These are phyloP conservation scores for Sphaeridia pumilis DNA, from an alignment of 2,888 invertebrate species.

Conservation along the genomic window DNA sequence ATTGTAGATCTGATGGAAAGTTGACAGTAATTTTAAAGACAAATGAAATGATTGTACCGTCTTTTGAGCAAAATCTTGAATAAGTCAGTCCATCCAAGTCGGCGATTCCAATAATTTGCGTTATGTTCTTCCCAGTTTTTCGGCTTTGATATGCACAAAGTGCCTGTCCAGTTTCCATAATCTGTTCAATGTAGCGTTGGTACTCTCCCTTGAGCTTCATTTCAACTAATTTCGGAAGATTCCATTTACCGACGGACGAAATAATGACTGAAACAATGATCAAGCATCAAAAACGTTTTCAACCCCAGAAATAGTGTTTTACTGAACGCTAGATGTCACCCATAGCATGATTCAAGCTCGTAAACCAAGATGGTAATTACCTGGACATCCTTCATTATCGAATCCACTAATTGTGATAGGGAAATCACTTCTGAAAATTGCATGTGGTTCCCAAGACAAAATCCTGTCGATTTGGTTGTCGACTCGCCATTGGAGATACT, in stretches of 20 bases:
- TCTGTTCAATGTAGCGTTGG: constrained; percentile 26
- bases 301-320: background rate
- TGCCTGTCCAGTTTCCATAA: constrained; percentile 18
- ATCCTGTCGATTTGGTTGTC: constrained; percentile 24
- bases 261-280: constrained; percentile 19
- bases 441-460: constrained; percentile 25
- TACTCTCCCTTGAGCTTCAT: constrained; percentile 24
- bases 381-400: constrained; percentile 30
- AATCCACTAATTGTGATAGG: constrained; percentile 25
- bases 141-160: constrained; percentile 17
- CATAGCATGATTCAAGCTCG: background rate
- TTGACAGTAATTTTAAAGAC: background rate
- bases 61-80: constrained; percentile 14
- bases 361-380: constrained; percentile 17
- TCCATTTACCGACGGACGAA: constrained; percentile 24
- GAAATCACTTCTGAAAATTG: constrained; percentile 19
- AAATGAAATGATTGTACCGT: constrained; percentile 1
- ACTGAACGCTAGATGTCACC: background rate
- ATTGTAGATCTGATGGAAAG: background rate
- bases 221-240: constrained; percentile 22
- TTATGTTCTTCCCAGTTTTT: constrained; percentile 15
- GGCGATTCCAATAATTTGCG: constrained; percentile 28
- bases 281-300: background rate
- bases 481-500: constrained; percentile 28
- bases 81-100: constrained; percentile 16